Evolutionary conservation across 92 coral and sea anemone genomes (phyloP).

Genomic region (Heteractis magnifica): DNA sequence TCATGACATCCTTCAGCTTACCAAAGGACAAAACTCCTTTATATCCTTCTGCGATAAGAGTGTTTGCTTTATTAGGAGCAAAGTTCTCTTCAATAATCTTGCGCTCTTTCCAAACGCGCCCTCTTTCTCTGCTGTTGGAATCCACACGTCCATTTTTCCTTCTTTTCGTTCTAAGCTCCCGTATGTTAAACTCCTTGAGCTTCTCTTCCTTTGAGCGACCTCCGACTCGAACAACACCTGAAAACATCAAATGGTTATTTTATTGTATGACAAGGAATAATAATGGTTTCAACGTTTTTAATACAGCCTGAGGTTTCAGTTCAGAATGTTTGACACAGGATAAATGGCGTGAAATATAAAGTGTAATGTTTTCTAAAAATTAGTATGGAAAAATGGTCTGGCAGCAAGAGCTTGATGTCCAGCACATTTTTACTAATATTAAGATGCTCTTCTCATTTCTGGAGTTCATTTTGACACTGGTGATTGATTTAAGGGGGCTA

Average conservation of each 20-base stretch:
- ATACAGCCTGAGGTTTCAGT: constrained; percentile 44
- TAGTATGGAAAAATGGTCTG: too few species aligned
- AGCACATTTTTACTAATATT: too few species aligned
- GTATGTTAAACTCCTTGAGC: constrained; percentile 44
- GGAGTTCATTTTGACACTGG: too few species aligned
- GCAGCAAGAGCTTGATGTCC: too few species aligned
- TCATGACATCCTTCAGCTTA: constrained; percentile 15
- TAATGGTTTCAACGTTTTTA: too few species aligned
- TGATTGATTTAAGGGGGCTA: too few species aligned
- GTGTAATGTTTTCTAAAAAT: too few species aligned
- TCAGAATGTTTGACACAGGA: constrained; percentile 11
- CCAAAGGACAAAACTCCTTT: constrained; percentile 42
- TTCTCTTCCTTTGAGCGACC: constrained; percentile 66
- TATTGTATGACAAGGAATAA: too few species aligned
- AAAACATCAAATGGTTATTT: background rate
- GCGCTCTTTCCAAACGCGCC: background rate
- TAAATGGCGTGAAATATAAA: too few species aligned
- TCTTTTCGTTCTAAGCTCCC: constrained; percentile 27
- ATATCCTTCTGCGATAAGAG: constrained; percentile 16
- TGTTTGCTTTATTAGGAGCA: constrained; percentile 25
- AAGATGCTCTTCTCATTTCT: too few species aligned
- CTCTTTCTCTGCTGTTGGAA: background rate
- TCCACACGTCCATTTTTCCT: background rate
- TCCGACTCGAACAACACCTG: constrained; percentile 84
- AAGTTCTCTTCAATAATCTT: background rate